Conservation (phyloP, 53 echinoderm and acorn worm genomes). For the Temnopleurus reevesii region DNA sequence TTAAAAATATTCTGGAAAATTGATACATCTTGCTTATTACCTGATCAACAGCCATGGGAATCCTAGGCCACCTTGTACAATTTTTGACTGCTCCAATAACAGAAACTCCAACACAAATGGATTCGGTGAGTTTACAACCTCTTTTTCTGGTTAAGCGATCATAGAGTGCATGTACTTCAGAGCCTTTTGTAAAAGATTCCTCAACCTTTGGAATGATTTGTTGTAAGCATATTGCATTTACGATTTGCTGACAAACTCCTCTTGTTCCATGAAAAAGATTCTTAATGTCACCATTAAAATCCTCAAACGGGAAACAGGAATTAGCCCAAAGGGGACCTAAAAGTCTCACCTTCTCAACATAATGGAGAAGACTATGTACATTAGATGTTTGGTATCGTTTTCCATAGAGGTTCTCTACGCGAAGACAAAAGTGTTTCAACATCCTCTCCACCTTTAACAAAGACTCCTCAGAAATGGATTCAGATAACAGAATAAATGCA, state of each 20-base stretch:
- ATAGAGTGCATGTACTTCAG: background rate
- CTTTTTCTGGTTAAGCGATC: background rate
- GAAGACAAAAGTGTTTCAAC: slow-evolving; percentile 31
- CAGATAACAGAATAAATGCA: slow-evolving; percentile 22
- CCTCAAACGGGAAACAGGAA: slow-evolving; percentile 61
- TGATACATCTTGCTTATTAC: background rate
- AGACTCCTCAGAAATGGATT: background rate
- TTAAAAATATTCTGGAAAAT: slow-evolving; percentile 3
- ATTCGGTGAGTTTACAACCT: background rate
- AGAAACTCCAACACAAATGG: background rate
- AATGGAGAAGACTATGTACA: slow-evolving; percentile 45
- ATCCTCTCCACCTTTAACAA: background rate
- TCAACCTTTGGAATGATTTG: slow-evolving; percentile 7
- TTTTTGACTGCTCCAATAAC: background rate
- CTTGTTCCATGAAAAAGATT: slow-evolving; percentile 51
- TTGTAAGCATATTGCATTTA: slow-evolving; percentile 3
- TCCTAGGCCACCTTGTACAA: background rate
- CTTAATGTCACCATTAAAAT: slow-evolving; percentile 39
- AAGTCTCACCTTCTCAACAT: slow-evolving; percentile 29
- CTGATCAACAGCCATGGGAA: background rate
- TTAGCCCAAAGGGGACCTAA: slow-evolving; percentile 57
- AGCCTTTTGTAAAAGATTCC: background rate
- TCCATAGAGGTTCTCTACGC: slow-evolving; percentile 38
- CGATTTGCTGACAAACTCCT: slow-evolving; percentile 27
- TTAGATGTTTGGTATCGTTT: slow-evolving; percentile 32